phyloP scores from a whole-genome alignment of 2,888 invertebrate genomes.

The Apomyelois bistriatella region DNA sequence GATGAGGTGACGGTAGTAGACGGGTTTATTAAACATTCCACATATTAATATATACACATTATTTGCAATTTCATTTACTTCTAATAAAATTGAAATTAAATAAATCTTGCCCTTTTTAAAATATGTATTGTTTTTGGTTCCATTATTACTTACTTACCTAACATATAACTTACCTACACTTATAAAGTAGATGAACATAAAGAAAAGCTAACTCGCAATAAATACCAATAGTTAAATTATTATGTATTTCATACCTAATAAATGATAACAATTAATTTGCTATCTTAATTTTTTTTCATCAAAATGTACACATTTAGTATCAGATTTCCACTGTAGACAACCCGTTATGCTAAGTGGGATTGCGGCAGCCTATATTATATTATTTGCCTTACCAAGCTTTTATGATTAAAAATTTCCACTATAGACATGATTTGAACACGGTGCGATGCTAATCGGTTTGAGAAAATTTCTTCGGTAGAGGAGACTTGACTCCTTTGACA shows the following conservation, averaged over 20 bases:
- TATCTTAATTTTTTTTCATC: too few relatives aligned
- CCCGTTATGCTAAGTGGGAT: constrained; percentile 12
- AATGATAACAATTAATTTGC: too few relatives aligned
- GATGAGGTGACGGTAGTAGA: constrained; percentile 74
- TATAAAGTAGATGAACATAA: too few relatives aligned
- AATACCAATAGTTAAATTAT: too few relatives aligned
- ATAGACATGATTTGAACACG: not conserved
- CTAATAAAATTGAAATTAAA: not conserved
- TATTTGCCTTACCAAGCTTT: not conserved
- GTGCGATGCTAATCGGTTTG: too few relatives aligned
- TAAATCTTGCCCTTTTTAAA: not conserved
- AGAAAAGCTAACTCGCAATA: too few relatives aligned
- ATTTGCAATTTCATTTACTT: not conserved
- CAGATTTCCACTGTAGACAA: not conserved
- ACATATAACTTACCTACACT: too few relatives aligned
- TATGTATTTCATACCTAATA: too few relatives aligned
- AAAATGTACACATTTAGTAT: too few relatives aligned
- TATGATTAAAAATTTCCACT: not conserved
- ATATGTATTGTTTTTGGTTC: not conserved
- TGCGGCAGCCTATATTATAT: constrained; percentile 2
- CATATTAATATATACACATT: constrained; percentile 5
- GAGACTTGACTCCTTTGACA: too few relatives aligned
- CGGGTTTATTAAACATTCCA: constrained; percentile 53
- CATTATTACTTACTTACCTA: not conserved
- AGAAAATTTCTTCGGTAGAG: too few relatives aligned